Base-by-base conservation (phyloP, 2,113 vertebrate genomes). In the Corythornis cristatus region DNA sequence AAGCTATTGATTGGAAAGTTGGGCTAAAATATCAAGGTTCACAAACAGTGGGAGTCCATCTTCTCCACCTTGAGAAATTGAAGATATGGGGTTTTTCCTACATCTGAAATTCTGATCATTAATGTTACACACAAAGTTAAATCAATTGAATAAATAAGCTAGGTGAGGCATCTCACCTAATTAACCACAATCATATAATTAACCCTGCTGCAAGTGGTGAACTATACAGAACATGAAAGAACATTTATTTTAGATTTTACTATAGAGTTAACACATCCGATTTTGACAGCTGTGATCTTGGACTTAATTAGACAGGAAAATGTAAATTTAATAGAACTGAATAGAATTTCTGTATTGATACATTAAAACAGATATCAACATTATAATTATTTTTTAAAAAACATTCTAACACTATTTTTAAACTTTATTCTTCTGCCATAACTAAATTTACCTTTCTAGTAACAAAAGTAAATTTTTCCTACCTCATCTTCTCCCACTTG, bases 1-100 rank as follows among this genome's bases (percentile, higher is more conserved):
- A 91, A 81, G 50, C 10, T 94, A 90, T 93, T 86, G 88, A 95
- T 89, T 90, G 58, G 73, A 95, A 93, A 90, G 73, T 28, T 82
- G 56, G 56, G 28, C 60, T 93, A 74, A 96, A 97, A 93, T 92
- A 90, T 53, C 89, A 97, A 89, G 42, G 79, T 75, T 93, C 82
- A 50, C 31, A 80, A 83, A 68, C 21, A 75, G 15, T 40, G 14
- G 8, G 20, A 90, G 23, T 65, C 17, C 33, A 17, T 79, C 4
- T 16, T 51, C 13, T 60, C 7, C 7, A 74, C 8, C 8, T 85
- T 73, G 23, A 83, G 37, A 92, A 68, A 51, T 62, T 80, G n/a
- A 45, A 92, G 48, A 3, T 51, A 28, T 26, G 5, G 1, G 7
- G 18, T 1, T 65, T 54, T 58, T 66, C 26, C 15, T 45, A 8